Conservation (phyloP, 2,888 invertebrate genomes). For the Perizoma flavofasciatum region DNA sequence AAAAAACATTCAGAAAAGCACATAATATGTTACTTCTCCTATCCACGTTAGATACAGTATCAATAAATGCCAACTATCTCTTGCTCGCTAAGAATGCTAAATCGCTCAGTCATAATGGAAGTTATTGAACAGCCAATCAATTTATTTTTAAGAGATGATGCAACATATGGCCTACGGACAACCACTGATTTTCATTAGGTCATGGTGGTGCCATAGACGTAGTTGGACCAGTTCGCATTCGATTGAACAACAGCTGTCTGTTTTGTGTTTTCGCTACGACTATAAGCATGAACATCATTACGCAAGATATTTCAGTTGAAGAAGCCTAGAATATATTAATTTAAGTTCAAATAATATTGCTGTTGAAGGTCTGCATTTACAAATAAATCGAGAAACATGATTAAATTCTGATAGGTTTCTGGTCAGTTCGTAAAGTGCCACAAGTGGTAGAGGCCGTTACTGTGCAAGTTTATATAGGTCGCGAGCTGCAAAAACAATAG, state of each 20-base stretch:
- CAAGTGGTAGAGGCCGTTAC: constrained; percentile 20
- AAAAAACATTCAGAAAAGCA: background rate
- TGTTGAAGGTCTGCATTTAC: too few species aligned
- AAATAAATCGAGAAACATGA: constrained; percentile 6
- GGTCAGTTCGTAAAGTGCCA: constrained; percentile 1
- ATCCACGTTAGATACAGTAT: constrained; percentile 9
- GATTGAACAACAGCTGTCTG: constrained; percentile 41
- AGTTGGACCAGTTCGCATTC: constrained; percentile 41
- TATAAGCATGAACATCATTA: background rate
- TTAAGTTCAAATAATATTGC: too few species aligned
- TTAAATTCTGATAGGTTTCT: constrained; percentile 1
- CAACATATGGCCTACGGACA: constrained; percentile 46
- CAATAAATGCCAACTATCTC: constrained; percentile 19
- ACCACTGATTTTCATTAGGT: constrained; percentile 50
- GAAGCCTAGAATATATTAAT: too few species aligned
- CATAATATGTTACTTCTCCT: constrained; percentile 23
- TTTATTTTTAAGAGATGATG: constrained; percentile 53
- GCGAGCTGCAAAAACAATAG: constrained; percentile 57
- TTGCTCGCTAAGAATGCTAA: constrained; percentile 23
- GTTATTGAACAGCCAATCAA: constrained; percentile 48
- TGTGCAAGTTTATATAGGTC: constrained; percentile 54
- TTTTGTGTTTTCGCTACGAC: constrained; percentile 28
- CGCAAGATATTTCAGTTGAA: background rate
- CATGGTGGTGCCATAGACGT: constrained; percentile 38
- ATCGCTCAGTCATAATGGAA: constrained; percentile 27